Base-by-base conservation (phyloP, 2,888 invertebrate genomes). In the Ligdia adustata region DNA sequence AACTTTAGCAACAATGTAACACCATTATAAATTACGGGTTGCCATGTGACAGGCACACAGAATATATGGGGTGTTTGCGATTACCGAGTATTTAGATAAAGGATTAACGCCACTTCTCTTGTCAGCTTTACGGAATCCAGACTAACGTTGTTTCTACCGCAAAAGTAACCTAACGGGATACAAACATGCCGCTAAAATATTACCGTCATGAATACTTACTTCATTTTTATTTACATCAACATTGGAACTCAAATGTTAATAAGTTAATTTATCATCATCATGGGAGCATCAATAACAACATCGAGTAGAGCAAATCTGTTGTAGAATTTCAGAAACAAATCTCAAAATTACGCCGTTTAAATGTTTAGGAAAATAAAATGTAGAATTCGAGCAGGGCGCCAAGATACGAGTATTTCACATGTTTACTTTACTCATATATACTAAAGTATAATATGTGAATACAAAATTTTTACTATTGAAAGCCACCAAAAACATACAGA, bases 81-180 rank as follows among this genome's bases (percentile, higher is more conserved):
- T 66, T 66, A 69, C 60, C 64, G 59, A 70, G 69, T 74, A 72
- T 82, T 81, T 80, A 77, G 72, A 79, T 76, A 80, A 72, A 62
- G 77, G 79, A 79, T 82, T 78, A 82, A 67, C 67, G 73, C 63
- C 79, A 73, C 78, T 79, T 82, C 76, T 78, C 69, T 69, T 62
- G 85, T 82, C 86, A 66, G 81, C 79, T 86, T 59, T 82, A 74
- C 56, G 57, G 63, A 69, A 75, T 69, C 70, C 71, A 69, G 65
- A 72, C 72, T 72, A 69, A 76, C 68, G 62, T 71, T 72, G 70
- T 67, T 70, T 66, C 66, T 66, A 60, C 26, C 65, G 68, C 66
- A 66, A 72, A 73, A 77, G 75, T 72, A 70, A 64, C 67, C 58
- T 57, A 64, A 64, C 62, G 56, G 55, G 57, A 59, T 57, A 55